phyloP scores from a whole-genome alignment of 2,113 vertebrate species.

The Salvator merianae region DNA sequence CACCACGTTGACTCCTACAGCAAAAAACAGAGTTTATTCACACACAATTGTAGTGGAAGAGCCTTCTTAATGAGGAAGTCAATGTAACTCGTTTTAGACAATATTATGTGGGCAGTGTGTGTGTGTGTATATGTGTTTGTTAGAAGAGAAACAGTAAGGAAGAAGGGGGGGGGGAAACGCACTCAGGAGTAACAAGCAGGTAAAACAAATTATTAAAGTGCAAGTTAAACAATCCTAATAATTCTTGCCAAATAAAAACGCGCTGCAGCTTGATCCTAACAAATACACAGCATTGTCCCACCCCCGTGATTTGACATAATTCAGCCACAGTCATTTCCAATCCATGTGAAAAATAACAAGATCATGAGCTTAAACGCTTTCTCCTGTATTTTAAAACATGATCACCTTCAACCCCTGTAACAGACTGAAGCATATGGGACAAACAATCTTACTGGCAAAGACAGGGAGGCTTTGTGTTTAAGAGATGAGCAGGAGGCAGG shows the following conservation, averaged over 20 bases:
- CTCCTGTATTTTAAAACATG: not conserved
- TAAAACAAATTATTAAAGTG: not conserved
- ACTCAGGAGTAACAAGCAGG: not conserved
- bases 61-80: constrained; percentile 66
- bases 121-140: too few species aligned
- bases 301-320: not conserved
- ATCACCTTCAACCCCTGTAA: not conserved
- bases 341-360: not conserved
- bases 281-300: not conserved
- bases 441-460: too few species aligned
- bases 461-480: too few species aligned
- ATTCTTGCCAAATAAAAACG: not conserved
- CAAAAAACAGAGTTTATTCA: constrained; percentile 64
- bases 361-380: not conserved
- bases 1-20: constrained; percentile 74
- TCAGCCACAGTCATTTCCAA: not conserved
- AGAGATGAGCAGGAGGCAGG: not conserved
- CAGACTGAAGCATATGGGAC: not conserved
- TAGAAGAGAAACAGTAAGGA: constrained; percentile 16
- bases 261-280: not conserved
- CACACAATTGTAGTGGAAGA: constrained; percentile 71
- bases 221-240: too few species aligned
- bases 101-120: not conserved
- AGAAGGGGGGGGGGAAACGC: constrained; percentile 38
- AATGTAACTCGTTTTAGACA: constrained; percentile 47